phyloP scores from a whole-genome alignment of 2,113 vertebrate species.

The Dasyurus viverrinus region DNA sequence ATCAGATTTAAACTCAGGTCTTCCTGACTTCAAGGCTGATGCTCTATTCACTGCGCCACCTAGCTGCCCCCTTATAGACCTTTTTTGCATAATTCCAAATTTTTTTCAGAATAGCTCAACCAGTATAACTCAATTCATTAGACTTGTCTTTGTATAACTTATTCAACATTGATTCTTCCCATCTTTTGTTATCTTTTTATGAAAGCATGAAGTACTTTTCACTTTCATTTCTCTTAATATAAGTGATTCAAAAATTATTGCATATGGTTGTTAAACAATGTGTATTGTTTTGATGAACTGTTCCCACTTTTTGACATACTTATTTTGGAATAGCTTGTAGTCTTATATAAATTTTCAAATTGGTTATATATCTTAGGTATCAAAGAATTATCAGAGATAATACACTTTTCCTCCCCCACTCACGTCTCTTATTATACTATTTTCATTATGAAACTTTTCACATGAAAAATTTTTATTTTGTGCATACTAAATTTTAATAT shows the following conservation, averaged over 20 bases:
- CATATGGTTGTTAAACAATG: neutral
- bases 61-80: neutral
- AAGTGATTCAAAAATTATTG: neutral
- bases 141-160: neutral
- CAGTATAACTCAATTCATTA: neutral
- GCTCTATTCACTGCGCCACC: too few relatives aligned
- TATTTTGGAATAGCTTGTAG: neutral
- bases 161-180: neutral
- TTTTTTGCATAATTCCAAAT: neutral
- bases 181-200: neutral
- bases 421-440: neutral
- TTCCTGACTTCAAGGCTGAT: too few relatives aligned
- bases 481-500: neutral
- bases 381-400: too few relatives aligned
- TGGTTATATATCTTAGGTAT: neutral
- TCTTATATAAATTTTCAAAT: neutral
- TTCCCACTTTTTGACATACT: neutral
- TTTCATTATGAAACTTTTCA: neutral
- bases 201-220: neutral
- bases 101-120: neutral
- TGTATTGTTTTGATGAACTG: neutral
- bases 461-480: neutral
- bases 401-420: neutral
- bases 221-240: neutral
- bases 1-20: too few relatives aligned